Percentiles rank a stretch among this genome's conserved stretches.
Evolutionary conservation across 2,888 invertebrate genomes (phyloP).

Genomic region (Cataglyphis rosenhaueri): DNA sequence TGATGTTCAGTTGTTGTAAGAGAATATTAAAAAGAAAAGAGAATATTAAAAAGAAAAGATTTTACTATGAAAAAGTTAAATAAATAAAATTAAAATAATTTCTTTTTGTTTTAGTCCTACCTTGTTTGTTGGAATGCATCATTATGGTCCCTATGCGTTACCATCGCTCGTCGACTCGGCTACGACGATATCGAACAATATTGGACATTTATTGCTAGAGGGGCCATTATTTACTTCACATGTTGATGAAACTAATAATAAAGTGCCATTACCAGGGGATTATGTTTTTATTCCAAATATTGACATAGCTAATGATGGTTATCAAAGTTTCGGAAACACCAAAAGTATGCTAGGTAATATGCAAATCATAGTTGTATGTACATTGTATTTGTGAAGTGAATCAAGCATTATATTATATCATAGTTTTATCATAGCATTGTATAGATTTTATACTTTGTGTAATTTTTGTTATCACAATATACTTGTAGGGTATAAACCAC

Average conservation of each 20-base stretch:
- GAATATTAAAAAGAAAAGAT: neutral
- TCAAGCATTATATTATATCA: neutral
- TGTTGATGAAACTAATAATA: constrained; percentile 75
- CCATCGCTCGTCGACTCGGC: constrained; percentile 97
- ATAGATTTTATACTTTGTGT: neutral
- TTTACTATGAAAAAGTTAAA: neutral
- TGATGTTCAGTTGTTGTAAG: constrained; percentile 87
- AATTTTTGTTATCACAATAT: constrained; percentile 81
- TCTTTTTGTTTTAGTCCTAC: constrained; percentile 89
- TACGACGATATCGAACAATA: constrained; percentile 92
- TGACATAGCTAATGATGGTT: constrained; percentile 73
- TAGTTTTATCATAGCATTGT: neutral
- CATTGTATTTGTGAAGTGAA: neutral
- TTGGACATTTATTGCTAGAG: constrained; percentile 90
- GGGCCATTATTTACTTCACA: constrained; percentile 87
- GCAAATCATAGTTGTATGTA: neutral
- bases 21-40: neutral
- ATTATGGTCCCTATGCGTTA: constrained; percentile 95
- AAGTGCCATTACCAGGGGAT: constrained; percentile 73
- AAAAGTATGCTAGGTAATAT: constrained; percentile 77
- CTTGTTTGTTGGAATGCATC: constrained; percentile 96
- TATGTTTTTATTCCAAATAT: constrained; percentile 71
- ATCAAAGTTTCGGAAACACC: constrained; percentile 72
- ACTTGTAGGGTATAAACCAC: constrained; percentile 81
- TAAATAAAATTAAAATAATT: neutral